Percentiles rank a stretch among this genome's conserved stretches.
These are phyloP conservation scores for Coracias cyanogaster DNA, from an alignment of 2,797 vertebrate species.

Conservation along the genomic window DNA sequence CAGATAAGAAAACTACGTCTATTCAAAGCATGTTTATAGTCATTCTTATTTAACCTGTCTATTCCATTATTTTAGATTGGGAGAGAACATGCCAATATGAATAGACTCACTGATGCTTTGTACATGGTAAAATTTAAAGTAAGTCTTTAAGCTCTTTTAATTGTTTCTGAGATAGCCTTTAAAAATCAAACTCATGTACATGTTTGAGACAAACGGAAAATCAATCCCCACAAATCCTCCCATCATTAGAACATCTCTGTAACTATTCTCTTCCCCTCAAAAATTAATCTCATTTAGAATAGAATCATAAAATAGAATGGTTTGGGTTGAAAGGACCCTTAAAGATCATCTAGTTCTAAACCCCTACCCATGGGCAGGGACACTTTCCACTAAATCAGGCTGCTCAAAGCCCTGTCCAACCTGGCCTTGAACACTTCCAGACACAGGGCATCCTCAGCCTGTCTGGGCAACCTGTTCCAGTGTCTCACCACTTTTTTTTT, in stretches of 20 bases:
- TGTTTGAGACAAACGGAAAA: not conserved
- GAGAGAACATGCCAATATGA: conserved; percentile 87
- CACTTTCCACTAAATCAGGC: not conserved
- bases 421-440: not conserved
- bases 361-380: no score
- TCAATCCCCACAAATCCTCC: not conserved
- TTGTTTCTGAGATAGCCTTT: not conserved
- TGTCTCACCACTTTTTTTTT: not conserved
- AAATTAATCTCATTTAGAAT: not conserved
- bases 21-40: not conserved
- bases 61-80: conserved; percentile 81
- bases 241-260: not conserved
- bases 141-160: conserved; percentile 48
- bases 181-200: not conserved
- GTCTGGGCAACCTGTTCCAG: not conserved
- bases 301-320: no score
- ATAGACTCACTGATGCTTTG: conserved; percentile 91
- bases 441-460: not conserved
- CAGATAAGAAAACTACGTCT: not conserved
- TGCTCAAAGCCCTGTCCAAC: not conserved
- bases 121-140: conserved; percentile 98
- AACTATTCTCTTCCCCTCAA: not conserved
- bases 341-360: not conserved
- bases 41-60: not conserved
- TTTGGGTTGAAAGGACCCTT: not conserved